Evolutionary conservation across 2,797 vertebrate species (phyloP), one percentile per base, ranked within the genome.

Genomic region (Acrossocheilus fasciatus): DNA sequence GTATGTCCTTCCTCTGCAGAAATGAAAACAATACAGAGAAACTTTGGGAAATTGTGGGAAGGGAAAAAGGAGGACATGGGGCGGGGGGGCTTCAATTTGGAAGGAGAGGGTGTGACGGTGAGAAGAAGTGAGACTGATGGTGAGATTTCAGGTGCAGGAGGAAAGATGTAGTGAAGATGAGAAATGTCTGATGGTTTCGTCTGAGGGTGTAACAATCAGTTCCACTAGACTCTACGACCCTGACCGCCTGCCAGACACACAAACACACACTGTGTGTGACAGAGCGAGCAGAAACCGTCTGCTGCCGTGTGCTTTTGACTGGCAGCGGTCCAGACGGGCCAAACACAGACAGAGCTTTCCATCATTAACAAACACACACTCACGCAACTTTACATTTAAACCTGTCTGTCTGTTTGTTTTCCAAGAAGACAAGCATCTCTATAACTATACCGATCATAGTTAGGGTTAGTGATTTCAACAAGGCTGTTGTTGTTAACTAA

Each of bases 141-240:
- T 79, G 72, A 85, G 88, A 85, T 85, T 66, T 68, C 50, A 82
- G 86, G 39, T 87, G 84, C 10, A 18, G 64, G 62, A 74, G 76
- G 52, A 81, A 57, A 81, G 83, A 74, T 81, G 62, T 86, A 54
- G 83, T 73, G 54, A 74, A 82, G 76, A 86, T 81, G 45, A 89
- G 72, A 73, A 69, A 26, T 72, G 69, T 78, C 62, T 73, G 72
- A 83, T 84, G 34, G 74, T 84, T 72, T 83, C 50, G 62, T 23
- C 52, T 47, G 45, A 68, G 26, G 34, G 85, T 82, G 57, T 77
- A 66, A 78, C 70, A 87, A 83, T 89, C 84, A 84, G 83, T 90
- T 92, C 86, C 86, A 83, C 85, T 87, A 88, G 66, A 84, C 83
- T 59, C 82, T 66, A 57, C 74, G 90, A 92, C 85, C 91, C 83